Percentiles rank a stretch among this genome's conserved stretches.
phyloP scores from a whole-genome alignment of 1,140 invertebrate genomes.

The Calephelis nemesis region DNA sequence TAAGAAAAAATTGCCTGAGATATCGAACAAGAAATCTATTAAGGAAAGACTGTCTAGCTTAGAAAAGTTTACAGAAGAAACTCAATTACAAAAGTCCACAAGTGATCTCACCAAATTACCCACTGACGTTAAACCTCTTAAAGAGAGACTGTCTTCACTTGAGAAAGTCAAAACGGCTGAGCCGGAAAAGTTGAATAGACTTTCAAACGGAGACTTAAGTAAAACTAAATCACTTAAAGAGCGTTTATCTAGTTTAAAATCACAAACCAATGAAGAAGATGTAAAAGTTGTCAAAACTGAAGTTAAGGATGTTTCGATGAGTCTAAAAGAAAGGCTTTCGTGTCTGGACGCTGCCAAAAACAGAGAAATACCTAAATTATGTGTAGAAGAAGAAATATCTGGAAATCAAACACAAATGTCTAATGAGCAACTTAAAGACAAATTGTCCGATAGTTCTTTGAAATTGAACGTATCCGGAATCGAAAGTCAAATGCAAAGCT shows the following conservation, averaged over 20 bases:
- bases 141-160: constrained; percentile 82
- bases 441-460: constrained; percentile 61
- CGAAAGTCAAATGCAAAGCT: constrained; percentile 76
- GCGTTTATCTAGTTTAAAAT: constrained; percentile 79
- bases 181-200: constrained; percentile 70
- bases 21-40: constrained; percentile 83
- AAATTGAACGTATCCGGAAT: constrained; percentile 65
- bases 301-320: constrained; percentile 75
- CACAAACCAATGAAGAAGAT: constrained; percentile 77
- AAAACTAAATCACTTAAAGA: constrained; percentile 78
- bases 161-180: constrained; percentile 81
- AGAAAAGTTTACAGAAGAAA: constrained; percentile 79
- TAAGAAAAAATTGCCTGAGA: constrained; percentile 80
- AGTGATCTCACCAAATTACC: constrained; percentile 78
- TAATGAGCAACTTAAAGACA: constrained; percentile 44
- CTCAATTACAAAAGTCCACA: constrained; percentile 63
- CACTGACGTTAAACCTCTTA: constrained; percentile 81
- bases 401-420: constrained; percentile 5
- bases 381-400: constrained; percentile 63
- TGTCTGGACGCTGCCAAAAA: constrained; percentile 76
- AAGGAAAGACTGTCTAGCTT: constrained; percentile 85
- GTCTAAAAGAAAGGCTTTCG: constrained; percentile 80
- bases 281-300: constrained; percentile 58
- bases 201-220: constrained; percentile 76
- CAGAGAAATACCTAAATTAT: constrained; percentile 75